Evolutionary conservation across 2,113 vertebrate species (phyloP), one percentile per base, ranked within the genome.

Genomic region (Prochilodus magdalenae): DNA sequence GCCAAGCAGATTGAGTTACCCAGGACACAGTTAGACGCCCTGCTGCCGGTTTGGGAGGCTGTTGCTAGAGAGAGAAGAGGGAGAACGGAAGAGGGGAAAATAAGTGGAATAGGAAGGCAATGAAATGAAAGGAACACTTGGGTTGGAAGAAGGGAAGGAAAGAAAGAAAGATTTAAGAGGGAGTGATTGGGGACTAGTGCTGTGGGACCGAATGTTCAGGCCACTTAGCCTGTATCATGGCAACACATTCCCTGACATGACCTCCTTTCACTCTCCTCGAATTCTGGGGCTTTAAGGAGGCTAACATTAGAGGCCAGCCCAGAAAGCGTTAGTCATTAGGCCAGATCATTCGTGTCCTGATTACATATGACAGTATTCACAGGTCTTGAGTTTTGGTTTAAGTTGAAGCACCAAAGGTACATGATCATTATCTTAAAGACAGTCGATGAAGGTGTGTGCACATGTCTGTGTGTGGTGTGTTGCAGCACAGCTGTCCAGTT

Each of bases 401-500:
- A 20, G n/a, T n/a, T 55, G 53, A 5, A 55, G 15, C 36, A 1
- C n/a, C 5, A 14, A 0, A 0, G 15, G 11, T 67, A 18, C 65
- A 15, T 18, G 62, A 0, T 0, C 11, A 2, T 29, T 65, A 16
- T 65, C 14, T 67, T 3, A 26, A n/a, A n/a, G 10, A 67, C 29
- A 29, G 1, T 70, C 8, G 5, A 22, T 44, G 33, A 22, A 24
- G 11, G 15, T 44, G 57, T 75, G 10, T 59, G 29, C 30, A 20
- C 5, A 7, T 36, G 33, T 53, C 49, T 57, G 53, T 49, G 40
- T 87, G 7, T 72, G 87, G 86, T 77, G 89, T 89, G 86, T 87
- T 79, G 85, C 89, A 99, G 98, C 96, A 97, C 90, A 98, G 96
- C 36, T 97, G 96, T 87, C 97, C 98, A 1, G 97, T 97, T 0